Evolutionary conservation across 1,140 invertebrate genomes (phyloP), one percentile per base, ranked within the genome.

Genomic region (Polyergus mexicanus): DNA sequence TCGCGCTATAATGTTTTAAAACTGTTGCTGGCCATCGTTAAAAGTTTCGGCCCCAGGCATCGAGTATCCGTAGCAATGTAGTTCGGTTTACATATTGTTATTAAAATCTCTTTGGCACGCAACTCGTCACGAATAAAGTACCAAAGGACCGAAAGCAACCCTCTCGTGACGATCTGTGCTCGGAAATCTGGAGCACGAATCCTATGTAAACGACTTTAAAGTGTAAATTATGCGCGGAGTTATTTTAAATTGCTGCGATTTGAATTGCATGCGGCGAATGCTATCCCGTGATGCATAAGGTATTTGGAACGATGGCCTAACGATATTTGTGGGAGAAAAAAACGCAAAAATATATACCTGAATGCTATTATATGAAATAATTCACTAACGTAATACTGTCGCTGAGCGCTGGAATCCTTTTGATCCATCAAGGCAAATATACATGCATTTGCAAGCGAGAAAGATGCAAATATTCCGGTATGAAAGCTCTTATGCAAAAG

Each of bases 391-490:
- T 35, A 32, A 66, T 78, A 13, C 28, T 7, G 19, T n/a, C 19
- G 75, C 58, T 19, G 58, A 65, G 75, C 25, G 54, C 72, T 44
- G 25, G 22, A 66, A 32, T 51, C 25, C 69, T 81, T 81, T 71
- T 25, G 47, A 69, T 58, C 22, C 35, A n/a, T 68, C 10, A 71
- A 71, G 69, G 44, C 63, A 47, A 51, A 56, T 71, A 25, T 80
- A 51, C 22, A 51, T 63, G 54, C 56, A 74, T 77, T 63, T 65
- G 65, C 65, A 28, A 38, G 35, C n/a, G 65, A 58, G 44, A 58
- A 65, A 78, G 22, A 81, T 71, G 65, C 65, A 71, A 81, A 81
- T 60, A 81, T 32, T n/a, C 28, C 25, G 25, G 7, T 22, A 63
- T 58, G 41, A 54, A 78, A 58, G 35, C 22, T 51, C 11, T n/a